Conservation (phyloP, 2,113 vertebrate species). For the Notothenia coriiceps region DNA sequence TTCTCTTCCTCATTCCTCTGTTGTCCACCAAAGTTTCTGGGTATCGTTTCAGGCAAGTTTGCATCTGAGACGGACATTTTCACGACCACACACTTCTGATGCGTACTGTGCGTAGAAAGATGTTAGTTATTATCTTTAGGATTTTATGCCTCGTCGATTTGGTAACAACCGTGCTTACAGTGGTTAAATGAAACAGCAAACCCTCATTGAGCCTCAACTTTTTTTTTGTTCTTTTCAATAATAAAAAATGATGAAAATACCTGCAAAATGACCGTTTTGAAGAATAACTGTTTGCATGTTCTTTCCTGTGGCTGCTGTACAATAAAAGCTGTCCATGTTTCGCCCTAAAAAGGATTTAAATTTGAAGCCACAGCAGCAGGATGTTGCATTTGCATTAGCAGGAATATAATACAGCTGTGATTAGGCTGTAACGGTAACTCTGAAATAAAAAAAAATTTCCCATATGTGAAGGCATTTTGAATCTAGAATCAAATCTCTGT, state of each 20-base stretch:
- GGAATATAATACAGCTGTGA: not conserved
- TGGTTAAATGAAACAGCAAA: not conserved
- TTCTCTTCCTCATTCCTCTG: not conserved
- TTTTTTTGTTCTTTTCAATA: not conserved
- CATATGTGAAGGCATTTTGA: not conserved
- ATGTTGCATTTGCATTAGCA: not conserved
- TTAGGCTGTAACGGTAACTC: not conserved
- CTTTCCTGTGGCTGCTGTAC: constrained; percentile 1
- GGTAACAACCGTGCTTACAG: not conserved
- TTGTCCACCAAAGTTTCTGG: not conserved
- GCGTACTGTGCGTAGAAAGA: not conserved
- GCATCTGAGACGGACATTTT: not conserved
- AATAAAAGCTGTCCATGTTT: not conserved
- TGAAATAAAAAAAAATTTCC: no score
- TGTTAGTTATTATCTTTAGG: not conserved
- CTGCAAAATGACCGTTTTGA: not conserved
- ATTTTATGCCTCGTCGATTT: not conserved
- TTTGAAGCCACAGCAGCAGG: not conserved
- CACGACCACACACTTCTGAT: not conserved
- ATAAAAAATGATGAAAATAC: not conserved
- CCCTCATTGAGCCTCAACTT: not conserved
- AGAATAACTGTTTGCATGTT: not conserved
- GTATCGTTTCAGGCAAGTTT: not conserved
- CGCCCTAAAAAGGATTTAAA: not conserved
- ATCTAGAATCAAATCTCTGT: not conserved